Conservation (phyloP, 2,113 vertebrate genomes). For the Ctenodactylus gundi region DNA sequence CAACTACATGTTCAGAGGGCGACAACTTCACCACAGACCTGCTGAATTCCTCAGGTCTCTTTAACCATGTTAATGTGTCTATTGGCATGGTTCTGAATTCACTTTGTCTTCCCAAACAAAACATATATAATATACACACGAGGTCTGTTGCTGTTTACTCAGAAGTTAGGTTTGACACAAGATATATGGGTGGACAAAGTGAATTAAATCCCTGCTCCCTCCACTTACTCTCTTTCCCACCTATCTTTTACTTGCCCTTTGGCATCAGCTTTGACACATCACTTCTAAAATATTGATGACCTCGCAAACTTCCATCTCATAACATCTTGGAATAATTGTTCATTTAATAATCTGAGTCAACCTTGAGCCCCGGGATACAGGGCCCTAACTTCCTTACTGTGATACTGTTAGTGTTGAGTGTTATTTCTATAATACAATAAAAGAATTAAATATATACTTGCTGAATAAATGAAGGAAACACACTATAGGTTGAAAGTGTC, state of each 20-base stretch:
- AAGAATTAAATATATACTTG: background rate
- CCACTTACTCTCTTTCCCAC: background rate
- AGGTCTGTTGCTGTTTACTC: background rate
- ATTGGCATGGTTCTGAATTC: background rate
- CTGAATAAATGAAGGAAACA: background rate
- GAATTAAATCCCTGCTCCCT: too few species aligned
- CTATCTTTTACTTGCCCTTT: background rate
- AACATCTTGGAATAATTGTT: background rate
- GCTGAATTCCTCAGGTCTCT: background rate
- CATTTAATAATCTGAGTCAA: background rate
- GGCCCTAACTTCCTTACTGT: background rate
- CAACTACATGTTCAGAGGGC: background rate
- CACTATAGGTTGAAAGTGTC: background rate
- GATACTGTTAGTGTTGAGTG: background rate
- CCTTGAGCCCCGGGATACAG: background rate
- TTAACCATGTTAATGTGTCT: background rate
- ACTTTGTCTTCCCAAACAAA: background rate
- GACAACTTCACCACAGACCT: background rate
- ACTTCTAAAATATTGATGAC: background rate
- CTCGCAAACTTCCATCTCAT: background rate
- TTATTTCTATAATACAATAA: background rate
- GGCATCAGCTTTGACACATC: background rate
- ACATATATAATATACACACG: background rate
- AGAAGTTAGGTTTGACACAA: background rate
- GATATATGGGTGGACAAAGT: too few species aligned